Conservation (phyloP, 1,140 invertebrate species). For the Paracyclopina nana region DNA sequence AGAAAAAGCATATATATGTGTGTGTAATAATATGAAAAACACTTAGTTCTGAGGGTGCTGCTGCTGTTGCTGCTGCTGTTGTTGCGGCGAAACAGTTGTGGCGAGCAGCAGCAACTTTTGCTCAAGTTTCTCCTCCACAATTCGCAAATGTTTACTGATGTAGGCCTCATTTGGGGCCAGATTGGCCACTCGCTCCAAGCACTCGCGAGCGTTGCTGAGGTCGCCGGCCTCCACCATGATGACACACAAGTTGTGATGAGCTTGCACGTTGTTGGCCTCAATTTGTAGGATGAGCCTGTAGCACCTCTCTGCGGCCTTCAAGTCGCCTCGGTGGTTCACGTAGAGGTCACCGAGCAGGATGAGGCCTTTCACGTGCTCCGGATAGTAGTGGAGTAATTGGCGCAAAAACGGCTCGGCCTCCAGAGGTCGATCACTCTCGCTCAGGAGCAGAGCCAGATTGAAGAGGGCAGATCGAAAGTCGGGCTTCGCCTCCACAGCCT, state of each 20-base stretch:
- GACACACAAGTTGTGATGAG: constrained; percentile 84
- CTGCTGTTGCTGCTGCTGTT: too few relatives aligned
- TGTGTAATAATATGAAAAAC: too few relatives aligned
- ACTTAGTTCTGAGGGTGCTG: too few relatives aligned
- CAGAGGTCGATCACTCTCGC: constrained; percentile 61
- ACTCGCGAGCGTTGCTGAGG: constrained; percentile 55
- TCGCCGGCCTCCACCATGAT: constrained; percentile 78
- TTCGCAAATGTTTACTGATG: constrained; percentile 62
- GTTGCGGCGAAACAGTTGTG: too few relatives aligned
- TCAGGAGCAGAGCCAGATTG: constrained; percentile 72
- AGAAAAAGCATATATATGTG: too few relatives aligned
- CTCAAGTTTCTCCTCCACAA: constrained; percentile 44
- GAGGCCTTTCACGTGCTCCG: constrained; percentile 80
- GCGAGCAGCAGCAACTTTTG: too few relatives aligned
- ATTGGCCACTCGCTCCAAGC: constrained; percentile 51
- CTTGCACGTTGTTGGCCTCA: constrained; percentile 80
- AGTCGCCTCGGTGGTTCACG: constrained; percentile 82
- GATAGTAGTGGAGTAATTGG: constrained; percentile 71
- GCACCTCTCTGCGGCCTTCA: constrained; percentile 78
- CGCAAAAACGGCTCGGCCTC: constrained; percentile 82
- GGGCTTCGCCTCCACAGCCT: constrained; percentile 29
- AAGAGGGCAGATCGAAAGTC: constrained; percentile 74
- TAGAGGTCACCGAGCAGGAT: constrained; percentile 89
- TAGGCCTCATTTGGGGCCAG: constrained; percentile 74
- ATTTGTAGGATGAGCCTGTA: constrained; percentile 65